These are phyloP conservation scores for Oryzias sinensis DNA, from an alignment of 2,797 vertebrate genomes.

Conservation along the genomic window DNA sequence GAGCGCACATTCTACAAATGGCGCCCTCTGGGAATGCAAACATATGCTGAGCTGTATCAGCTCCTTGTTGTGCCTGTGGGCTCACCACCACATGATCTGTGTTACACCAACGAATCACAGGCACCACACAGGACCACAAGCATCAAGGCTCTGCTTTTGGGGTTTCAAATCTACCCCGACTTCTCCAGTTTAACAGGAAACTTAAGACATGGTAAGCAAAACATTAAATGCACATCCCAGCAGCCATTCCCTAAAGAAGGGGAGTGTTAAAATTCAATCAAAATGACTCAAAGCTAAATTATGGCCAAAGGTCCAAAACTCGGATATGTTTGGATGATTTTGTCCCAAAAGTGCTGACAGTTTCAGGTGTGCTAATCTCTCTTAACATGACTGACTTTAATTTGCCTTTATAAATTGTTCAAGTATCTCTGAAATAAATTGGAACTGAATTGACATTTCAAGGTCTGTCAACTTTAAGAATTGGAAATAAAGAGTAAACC, in stretches of 20 bases:
- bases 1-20: conserved; percentile 28
- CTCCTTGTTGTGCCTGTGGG: conserved; percentile 21
- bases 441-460: conserved; percentile 23
- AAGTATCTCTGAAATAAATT: too few species aligned
- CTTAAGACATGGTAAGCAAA: conserved; percentile 17
- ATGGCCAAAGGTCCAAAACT: too few species aligned
- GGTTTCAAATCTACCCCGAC: conserved; percentile 16
- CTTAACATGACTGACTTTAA: too few species aligned
- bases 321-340: too few species aligned
- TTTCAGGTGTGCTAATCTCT: too few species aligned
- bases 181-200: conserved; percentile 14
- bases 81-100: conserved; percentile 4
- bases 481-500: neutral
- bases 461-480: conserved; percentile 14
- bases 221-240: conserved; percentile 18
- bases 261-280: conserved; percentile 25
- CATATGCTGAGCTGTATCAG: conserved; percentile 15
- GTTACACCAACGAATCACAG: conserved; percentile 14
- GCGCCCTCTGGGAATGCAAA: conserved; percentile 34
- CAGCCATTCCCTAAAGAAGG: conserved; percentile 14
- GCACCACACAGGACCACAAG: conserved; percentile 12
- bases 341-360: too few species aligned
- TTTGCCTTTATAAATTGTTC: too few species aligned
- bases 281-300: conserved; percentile 20
- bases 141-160: conserved; percentile 17